Conservation (phyloP, 30 jellyfish, hydroid and myxozoan genomes). For the Aurelia aurita region DNA sequence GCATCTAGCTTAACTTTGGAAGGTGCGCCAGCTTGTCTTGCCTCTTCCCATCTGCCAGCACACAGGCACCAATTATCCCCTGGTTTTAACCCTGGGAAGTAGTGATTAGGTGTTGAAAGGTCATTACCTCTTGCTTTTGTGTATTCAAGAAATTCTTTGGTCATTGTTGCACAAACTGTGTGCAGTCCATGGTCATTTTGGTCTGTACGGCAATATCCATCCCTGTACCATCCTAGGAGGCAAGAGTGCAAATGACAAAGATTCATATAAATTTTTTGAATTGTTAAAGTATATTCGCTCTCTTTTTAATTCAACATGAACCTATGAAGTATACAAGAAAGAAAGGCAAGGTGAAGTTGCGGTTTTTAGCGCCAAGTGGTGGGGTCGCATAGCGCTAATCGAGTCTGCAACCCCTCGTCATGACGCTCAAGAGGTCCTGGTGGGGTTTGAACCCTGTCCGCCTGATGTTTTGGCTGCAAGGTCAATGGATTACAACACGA, state of each 20-base stretch:
- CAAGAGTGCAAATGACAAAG: too few species aligned
- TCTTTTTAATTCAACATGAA: too few species aligned
- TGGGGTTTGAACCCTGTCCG: too few species aligned
- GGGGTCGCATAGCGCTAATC: too few species aligned
- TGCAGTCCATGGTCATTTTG: conserved; percentile 69
- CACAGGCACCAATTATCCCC: conserved; percentile 88
- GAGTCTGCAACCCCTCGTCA: too few species aligned
- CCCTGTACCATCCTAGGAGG: conserved; percentile 72
- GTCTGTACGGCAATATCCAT: conserved; percentile 83
- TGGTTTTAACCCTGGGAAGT: conserved; percentile 76
- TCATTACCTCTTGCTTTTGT: conserved; percentile 78
- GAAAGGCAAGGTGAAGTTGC: background rate
- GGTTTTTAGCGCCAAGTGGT: background rate
- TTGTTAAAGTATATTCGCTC: too few species aligned
- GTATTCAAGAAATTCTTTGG: conserved; percentile 62
- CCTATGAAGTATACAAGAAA: too few species aligned
- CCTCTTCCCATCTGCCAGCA: conserved; percentile 77
- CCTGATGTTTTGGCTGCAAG: too few species aligned
- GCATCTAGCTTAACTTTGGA: conserved; percentile 74
- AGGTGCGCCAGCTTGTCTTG: conserved; percentile 67
- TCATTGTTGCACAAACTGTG: conserved; percentile 84
- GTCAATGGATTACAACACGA: too few species aligned
- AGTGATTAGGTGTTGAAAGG: conserved; percentile 62
- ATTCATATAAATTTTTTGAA: too few species aligned
- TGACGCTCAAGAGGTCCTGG: too few species aligned